A percentile compares a stretch with the other conserved stretches of the same genome.
Conservation (phyloP, 2,797 vertebrate species). For the Buceros bicornis region DNA sequence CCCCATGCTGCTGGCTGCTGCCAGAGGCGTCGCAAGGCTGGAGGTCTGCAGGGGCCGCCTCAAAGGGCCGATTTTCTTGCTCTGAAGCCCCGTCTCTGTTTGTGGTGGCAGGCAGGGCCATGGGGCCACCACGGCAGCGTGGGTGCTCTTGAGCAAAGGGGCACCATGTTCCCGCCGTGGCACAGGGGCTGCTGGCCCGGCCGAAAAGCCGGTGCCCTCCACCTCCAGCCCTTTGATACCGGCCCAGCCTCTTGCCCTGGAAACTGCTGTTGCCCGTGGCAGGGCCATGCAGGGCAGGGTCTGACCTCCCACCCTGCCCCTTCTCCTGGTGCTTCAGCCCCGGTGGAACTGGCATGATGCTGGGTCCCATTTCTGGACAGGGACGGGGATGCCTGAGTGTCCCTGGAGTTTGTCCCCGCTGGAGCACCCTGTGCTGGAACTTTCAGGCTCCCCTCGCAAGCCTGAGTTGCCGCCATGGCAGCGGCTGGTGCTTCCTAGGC, state of each 20-base stretch:
- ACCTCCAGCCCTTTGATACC: background rate
- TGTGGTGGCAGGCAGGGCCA: fast-evolving
- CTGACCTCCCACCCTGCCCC: background rate
- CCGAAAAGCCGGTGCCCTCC: background rate
- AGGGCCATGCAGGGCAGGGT: background rate
- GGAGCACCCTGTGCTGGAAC: background rate
- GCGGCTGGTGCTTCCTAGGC: background rate
- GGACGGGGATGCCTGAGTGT: fast-evolving
- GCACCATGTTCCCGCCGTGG: fast-evolving
- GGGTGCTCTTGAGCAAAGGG: background rate
- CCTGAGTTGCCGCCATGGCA: background rate
- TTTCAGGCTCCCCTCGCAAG: background rate
- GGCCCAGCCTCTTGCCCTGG: background rate
- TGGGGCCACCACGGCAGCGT: background rate
- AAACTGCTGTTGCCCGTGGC: background rate
- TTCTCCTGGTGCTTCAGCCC: background rate
- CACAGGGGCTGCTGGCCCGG: background rate
- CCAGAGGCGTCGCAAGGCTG: background rate
- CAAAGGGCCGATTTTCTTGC: background rate
- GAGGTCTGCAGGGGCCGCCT: constrained; percentile 13
- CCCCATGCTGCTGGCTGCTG: background rate
- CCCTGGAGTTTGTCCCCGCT: background rate
- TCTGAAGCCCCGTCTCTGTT: constrained; percentile 31
- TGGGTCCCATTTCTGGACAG: background rate
- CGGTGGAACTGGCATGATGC: fast-evolving